Conservation (phyloP, 2,888 invertebrate species). For the Cephus pulcher region DNA sequence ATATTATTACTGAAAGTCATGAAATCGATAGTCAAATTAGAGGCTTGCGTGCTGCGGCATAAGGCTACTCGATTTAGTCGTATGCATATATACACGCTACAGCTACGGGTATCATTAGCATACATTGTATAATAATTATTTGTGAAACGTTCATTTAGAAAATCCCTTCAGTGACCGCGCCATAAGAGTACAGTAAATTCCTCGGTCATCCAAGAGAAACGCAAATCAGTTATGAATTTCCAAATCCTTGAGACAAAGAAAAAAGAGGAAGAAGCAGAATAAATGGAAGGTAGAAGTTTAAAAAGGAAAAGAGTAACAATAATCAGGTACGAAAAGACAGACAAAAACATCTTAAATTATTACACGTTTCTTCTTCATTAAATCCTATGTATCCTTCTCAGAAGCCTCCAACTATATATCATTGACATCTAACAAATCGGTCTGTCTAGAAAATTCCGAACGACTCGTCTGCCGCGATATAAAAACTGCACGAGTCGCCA, state of each 20-base stretch:
- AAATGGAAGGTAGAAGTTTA: not conserved
- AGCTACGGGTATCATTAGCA: constrained; percentile 15
- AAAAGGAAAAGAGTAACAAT: not conserved
- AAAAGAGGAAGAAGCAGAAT: not conserved
- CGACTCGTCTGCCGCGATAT: not conserved
- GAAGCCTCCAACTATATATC: not conserved
- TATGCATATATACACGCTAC: not conserved
- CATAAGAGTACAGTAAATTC: constrained; percentile 8
- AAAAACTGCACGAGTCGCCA: not conserved
- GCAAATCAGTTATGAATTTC: constrained; percentile 27
- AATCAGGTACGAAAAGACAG: not conserved
- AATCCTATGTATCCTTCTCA: not conserved
- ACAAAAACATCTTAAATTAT: not conserved
- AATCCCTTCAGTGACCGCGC: constrained; percentile 21
- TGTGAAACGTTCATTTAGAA: constrained; percentile 6
- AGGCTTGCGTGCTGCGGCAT: not conserved
- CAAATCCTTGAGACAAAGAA: constrained; percentile 2
- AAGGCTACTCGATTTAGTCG: constrained; percentile 5
- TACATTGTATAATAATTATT: constrained; percentile 11
- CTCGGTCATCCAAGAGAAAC: constrained; percentile 17
- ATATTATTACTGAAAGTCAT: not conserved
- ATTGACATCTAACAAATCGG: not conserved
- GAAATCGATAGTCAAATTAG: not conserved
- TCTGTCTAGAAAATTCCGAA: not conserved
- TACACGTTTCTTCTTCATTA: not conserved